A percentile compares a stretch with the other conserved stretches of the same genome.
These are phyloP conservation scores for Noctuana brunneofusca DNA, from an alignment of 2,888 invertebrate species.

Conservation along the genomic window DNA sequence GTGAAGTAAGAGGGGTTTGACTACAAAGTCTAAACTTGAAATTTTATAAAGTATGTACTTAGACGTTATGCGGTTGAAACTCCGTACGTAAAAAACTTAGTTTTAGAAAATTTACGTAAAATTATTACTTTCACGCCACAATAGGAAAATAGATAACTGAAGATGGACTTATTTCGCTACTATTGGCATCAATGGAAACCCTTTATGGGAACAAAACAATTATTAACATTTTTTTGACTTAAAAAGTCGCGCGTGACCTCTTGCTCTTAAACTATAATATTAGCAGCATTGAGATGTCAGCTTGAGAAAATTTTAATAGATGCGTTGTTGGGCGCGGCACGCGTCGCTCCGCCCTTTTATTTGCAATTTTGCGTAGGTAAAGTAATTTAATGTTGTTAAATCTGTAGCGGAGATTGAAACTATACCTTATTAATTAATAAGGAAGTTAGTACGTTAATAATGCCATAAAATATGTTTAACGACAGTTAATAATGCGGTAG, in stretches of 20 bases:
- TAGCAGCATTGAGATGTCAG: constrained; percentile 2
- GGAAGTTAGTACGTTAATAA: background rate
- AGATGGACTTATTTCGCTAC: no score
- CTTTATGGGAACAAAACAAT: no score
- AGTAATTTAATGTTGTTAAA: constrained; percentile 14
- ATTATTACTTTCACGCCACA: no score
- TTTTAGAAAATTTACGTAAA: no score
- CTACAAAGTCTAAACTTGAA: no score
- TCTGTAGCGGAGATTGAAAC: constrained; percentile 8
- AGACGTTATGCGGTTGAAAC: no score
- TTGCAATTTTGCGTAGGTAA: constrained; percentile 29
- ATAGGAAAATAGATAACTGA: no score
- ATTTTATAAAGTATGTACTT: no score
- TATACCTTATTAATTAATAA: constrained; percentile 11
- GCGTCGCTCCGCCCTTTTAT: constrained; percentile 20
- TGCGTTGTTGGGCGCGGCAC: constrained; percentile 24
- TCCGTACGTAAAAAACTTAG: no score
- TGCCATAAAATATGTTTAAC: constrained; percentile 9
- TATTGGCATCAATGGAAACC: no score
- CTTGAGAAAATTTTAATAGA: constrained; percentile 6
- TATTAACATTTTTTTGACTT: no score
- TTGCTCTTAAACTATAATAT: background rate
- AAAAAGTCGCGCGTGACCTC: background rate
- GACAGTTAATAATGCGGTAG: constrained; percentile 6
- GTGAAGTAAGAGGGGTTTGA: no score